Conservation (phyloP, 2,888 invertebrate species). For the Metallyticus violacea region DNA sequence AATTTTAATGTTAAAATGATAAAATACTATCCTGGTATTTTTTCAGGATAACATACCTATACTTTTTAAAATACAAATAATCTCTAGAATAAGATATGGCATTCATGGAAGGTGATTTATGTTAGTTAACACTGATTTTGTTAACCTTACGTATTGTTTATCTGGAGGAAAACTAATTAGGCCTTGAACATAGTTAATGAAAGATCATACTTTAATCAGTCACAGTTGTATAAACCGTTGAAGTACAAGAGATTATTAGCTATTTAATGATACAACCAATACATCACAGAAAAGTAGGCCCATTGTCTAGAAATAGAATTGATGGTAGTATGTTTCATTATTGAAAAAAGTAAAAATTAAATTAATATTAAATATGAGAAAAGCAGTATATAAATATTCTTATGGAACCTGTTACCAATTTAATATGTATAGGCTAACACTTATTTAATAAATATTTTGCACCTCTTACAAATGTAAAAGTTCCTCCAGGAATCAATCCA, state of each 20-base stretch:
- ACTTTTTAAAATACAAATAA: not conserved
- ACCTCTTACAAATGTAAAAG: no score
- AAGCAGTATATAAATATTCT: not conserved
- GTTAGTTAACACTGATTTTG: not conserved
- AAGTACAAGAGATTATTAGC: not conserved
- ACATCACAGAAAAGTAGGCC: not conserved
- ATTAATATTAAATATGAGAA: not conserved
- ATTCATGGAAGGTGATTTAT: not conserved
- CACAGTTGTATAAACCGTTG: not conserved
- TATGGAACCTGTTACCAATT: not conserved
- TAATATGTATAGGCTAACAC: not conserved
- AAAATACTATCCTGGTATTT: not conserved
- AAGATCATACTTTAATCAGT: not conserved
- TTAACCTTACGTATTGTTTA: not conserved
- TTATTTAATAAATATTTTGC: not conserved
- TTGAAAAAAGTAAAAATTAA: not conserved
- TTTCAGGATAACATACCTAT: not conserved
- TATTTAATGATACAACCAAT: not conserved
- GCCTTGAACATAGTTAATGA: not conserved
- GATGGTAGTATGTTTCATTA: not conserved
- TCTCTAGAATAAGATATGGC: not conserved
- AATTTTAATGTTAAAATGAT: not conserved
- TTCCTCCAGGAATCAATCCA: not conserved
- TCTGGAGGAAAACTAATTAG: not conserved
- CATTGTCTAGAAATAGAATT: not conserved